Base-by-base conservation (phyloP, 64 coral and sea anemone genomes). In the Dendrophyllia cribrosa region DNA sequence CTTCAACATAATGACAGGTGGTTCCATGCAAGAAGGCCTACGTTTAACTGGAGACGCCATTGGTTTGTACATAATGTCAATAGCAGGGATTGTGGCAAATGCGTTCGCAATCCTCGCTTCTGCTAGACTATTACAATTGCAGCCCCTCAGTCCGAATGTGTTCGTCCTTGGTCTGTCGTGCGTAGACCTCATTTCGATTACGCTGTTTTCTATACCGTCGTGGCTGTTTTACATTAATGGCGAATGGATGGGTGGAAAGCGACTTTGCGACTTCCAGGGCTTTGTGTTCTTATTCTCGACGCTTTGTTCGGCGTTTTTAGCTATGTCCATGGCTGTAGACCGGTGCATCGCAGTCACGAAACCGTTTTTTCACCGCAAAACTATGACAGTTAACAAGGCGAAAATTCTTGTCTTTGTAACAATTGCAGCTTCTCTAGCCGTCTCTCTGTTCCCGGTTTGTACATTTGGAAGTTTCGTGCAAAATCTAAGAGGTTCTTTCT, bases 201-300 rank as follows among this genome's bases (percentile, higher is more conserved):
- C 72, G 15, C 14, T 92, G 14, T 34, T 91, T 5, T 97, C 88
- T 11, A 70, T 65, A 6, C 95, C 95, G 25, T 91, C 95, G 2
- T 97, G 91, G 91, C 20, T 97, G 16, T 97, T 88, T 46, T 91
- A 97, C 47, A 82, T 77, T 4, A 87, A 75, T 4, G 76, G 76
- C 3, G 16, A 82, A 47, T 94, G 95, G 95, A 72, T 88, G 14
- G 95, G 95, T 45, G 95, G 95, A 7, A n/a, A 91, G 3, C 8
- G 71, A 56, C 59, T 97, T 76, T 97, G 95, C 43, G 80, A 97
- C 16, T 97, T 94, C 22, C 95, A 97, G 83, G 95, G 95, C 12
- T 97, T 97, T 51, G 90, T 97, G 67, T 91, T 89, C 7, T 62
- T 97, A 52, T 94, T 97, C 9, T 90, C 80, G 23, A 87, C 95